phyloP scores from a whole-genome alignment of 2,797 vertebrate genomes.

The Karalla daura region DNA sequence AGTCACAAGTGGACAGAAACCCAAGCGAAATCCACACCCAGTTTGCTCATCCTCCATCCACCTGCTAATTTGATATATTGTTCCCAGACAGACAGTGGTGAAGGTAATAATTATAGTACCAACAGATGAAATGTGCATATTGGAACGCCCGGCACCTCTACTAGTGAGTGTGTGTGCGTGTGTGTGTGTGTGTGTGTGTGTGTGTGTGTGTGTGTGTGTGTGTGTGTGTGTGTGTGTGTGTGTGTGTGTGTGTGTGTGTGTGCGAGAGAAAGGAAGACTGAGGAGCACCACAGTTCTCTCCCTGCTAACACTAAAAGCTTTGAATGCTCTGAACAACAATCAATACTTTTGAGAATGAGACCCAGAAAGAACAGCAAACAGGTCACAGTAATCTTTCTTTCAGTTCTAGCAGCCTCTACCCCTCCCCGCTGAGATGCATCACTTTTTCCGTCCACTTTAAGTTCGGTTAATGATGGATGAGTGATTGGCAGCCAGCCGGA shows the following conservation, averaged over 20 bases:
- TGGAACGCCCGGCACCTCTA: neutral
- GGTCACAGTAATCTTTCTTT: constrained; percentile 22
- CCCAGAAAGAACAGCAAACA: constrained; percentile 16
- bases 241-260: too few relatives aligned
- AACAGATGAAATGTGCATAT: neutral
- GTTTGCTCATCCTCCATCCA: too few relatives aligned
- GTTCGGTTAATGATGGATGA: constrained; percentile 38
- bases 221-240: constrained; percentile 27
- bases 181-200: constrained; percentile 27
- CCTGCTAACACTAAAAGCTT: constrained; percentile 46
- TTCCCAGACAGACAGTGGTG: too few relatives aligned
- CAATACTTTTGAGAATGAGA: constrained; percentile 54
- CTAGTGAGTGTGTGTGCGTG: constrained; percentile 17
- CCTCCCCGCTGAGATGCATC: constrained; percentile 23
- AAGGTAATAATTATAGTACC: neutral
- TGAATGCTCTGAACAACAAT: constrained; percentile 43
- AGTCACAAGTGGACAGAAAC: too few relatives aligned
- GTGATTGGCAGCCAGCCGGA: constrained; percentile 39
- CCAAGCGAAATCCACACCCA: too few relatives aligned
- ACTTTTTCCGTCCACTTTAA: constrained; percentile 33
- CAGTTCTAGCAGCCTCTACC: neutral
- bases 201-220: constrained; percentile 22
- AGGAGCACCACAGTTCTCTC: constrained; percentile 24
- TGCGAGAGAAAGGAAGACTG: too few relatives aligned
- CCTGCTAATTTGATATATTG: too few relatives aligned